phyloP scores from a whole-genome alignment of 2,888 invertebrate genomes.

The Dynastes tityus region DNA sequence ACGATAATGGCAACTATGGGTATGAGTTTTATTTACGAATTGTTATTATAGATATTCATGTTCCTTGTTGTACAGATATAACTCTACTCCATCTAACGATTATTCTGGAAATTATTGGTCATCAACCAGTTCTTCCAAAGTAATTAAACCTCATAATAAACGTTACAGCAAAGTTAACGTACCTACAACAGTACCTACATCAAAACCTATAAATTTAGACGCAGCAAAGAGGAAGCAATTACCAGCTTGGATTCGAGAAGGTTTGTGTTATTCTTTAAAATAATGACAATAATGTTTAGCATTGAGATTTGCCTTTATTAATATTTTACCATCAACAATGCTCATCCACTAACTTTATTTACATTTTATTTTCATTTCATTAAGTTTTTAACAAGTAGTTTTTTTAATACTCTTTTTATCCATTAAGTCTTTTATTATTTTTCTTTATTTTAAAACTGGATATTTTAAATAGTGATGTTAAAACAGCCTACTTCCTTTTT shows the following conservation, averaged over 20 bases:
- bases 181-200: constrained; percentile 59
- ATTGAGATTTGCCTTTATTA: no score
- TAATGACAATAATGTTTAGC: no score
- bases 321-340: no score
- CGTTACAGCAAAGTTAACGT: constrained; percentile 69
- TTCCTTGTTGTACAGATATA: constrained; percentile 55
- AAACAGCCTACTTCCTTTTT: no score
- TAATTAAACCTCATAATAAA: constrained; percentile 68
- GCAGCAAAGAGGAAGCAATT: constrained; percentile 90
- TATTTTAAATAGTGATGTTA: no score
- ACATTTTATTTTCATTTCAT: no score
- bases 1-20: constrained; percentile 51
- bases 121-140: constrained; percentile 62
- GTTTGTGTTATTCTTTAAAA: constrained; percentile 65
- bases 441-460: no score
- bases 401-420: no score
- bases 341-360: no score
- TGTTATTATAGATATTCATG: neutral
- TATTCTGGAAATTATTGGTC: constrained; percentile 65
- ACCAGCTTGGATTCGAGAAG: constrained; percentile 98
- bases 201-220: constrained; percentile 74
- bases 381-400: no score
- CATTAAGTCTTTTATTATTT: no score
- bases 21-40: constrained; percentile 2
- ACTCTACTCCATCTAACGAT: constrained; percentile 52